phyloP scores from a whole-genome alignment of 2,113 vertebrate genomes.

The Glaucomys volans region DNA sequence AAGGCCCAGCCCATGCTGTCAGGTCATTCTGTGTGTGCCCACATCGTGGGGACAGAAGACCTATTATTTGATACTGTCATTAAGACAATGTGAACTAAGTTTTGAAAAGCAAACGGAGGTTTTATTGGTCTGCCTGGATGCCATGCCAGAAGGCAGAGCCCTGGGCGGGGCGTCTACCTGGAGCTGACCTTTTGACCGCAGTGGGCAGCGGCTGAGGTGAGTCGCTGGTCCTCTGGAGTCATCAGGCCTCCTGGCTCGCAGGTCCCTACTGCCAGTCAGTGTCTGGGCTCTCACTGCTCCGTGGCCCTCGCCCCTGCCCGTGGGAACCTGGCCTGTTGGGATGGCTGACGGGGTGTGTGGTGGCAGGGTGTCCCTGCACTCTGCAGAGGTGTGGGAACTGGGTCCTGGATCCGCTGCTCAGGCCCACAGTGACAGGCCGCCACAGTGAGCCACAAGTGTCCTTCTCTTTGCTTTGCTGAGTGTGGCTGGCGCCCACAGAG shows the following conservation, averaged over 20 bases:
- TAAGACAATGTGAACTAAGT: background rate
- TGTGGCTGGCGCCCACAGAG: no score
- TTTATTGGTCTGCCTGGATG: background rate
- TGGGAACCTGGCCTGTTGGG: background rate
- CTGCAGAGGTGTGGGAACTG: background rate
- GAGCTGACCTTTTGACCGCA: background rate
- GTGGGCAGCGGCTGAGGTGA: background rate
- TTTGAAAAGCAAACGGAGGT: background rate
- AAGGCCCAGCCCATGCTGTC: background rate
- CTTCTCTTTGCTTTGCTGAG: background rate
- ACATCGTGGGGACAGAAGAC: background rate
- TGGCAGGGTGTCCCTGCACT: background rate
- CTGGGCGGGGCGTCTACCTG: fast-evolving
- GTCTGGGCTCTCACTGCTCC: no score
- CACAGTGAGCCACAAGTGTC: no score
- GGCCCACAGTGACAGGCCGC: background rate
- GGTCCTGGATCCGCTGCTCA: background rate
- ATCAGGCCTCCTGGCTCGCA: background rate
- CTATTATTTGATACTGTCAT: background rate
- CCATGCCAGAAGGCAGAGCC: fast-evolving
- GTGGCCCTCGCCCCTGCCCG: background rate
- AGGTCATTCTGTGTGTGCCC: background rate
- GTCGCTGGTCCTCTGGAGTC: background rate
- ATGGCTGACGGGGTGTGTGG: background rate
- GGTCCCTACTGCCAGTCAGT: no score